phyloP scores from a whole-genome alignment of 1,140 invertebrate species.

The Branchinecta lindahli region DNA sequence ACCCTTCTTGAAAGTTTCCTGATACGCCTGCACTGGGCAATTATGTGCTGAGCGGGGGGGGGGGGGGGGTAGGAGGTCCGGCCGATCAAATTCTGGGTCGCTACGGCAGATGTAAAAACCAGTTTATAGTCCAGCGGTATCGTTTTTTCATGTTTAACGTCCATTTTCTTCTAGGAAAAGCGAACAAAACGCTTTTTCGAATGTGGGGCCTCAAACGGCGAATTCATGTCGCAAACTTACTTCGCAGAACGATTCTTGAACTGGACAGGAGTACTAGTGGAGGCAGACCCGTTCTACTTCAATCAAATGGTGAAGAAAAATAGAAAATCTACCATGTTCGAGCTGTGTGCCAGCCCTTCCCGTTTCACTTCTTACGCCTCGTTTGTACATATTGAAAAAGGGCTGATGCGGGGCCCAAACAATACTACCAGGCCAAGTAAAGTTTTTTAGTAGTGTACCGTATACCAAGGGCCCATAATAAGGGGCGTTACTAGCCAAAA shows the following conservation, averaged over 20 bases:
- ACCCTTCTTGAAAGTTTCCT: too few relatives aligned
- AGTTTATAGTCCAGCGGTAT: too few relatives aligned
- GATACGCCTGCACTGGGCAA: too few relatives aligned
- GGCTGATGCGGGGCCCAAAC: not conserved
- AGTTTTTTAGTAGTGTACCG: too few relatives aligned
- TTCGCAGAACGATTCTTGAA: conserved; percentile 10
- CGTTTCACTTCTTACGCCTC: not conserved
- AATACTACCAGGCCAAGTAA: too few relatives aligned
- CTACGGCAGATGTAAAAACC: too few relatives aligned
- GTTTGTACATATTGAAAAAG: not conserved
- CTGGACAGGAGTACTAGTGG: conserved; percentile 13
- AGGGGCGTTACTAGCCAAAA: too few relatives aligned
- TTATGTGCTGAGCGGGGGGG: too few relatives aligned
- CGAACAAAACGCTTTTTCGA: conserved; percentile 5
- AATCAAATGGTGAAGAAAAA: not conserved
- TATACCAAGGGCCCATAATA: too few relatives aligned
- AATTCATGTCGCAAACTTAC: conserved; percentile 11
- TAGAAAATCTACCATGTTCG: not conserved
- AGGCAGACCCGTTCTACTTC: conserved; percentile 8
- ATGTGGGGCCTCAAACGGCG: conserved; percentile 14
- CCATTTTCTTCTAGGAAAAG: not conserved
- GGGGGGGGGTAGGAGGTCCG: too few relatives aligned
- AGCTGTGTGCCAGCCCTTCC: not conserved
- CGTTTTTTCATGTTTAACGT: not conserved
- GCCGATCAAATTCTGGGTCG: too few relatives aligned